Evolutionary conservation across 2,888 invertebrate species (phyloP), one percentile per base, ranked within the genome.

Genomic region (Pollenia amentaria): DNA sequence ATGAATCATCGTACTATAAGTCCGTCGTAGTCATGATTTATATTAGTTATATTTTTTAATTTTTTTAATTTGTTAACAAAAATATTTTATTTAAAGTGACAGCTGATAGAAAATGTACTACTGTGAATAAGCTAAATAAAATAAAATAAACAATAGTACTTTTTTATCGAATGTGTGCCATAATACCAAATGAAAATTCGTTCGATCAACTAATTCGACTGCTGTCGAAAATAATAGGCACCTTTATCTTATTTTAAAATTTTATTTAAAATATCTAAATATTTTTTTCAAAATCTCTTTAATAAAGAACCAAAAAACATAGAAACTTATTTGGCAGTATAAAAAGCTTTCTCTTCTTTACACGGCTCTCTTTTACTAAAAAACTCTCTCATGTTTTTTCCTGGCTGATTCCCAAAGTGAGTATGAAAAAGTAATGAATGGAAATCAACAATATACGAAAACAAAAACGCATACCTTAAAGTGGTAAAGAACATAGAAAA

Each of bases 401-500:
- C 14, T 60, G 1, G 10, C n/a, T 16, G 42, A 42, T 38, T 51
- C 14, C 1, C 8, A 75, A 55, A 60, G 9, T 44, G 29, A 55
- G 72, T 53, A 7, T 29, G 38, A 16, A 46, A 46, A 76, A 69
- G 55, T 64, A 69, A 75, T 78, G 69, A 85, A 78, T 85, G 80
- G 80, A 18, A 77, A 73, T 46, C 80, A 81, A 73, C 57, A 72
- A 81, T 72, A 60, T 44, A 55, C 14, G 42, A 18, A 64, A 64
- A 42, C 46, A 75, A 72, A 11, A 14, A 38, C 2, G 12, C 14
- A 51, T 44, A 84, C 16, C 40, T n/a, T n/a, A n/a, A n/a, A n/a
- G n/a, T n/a, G n/a, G n/a, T n/a, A n/a, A n/a, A n/a, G 67, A 77
- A 44, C 6, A 18, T 3, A 18, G 46, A 62, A 38, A 73, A 14